Percentiles rank a stretch among this genome's conserved stretches.
These are phyloP conservation scores for Ypsolopha sequella DNA, from an alignment of 2,888 invertebrate species.

Conservation along the genomic window DNA sequence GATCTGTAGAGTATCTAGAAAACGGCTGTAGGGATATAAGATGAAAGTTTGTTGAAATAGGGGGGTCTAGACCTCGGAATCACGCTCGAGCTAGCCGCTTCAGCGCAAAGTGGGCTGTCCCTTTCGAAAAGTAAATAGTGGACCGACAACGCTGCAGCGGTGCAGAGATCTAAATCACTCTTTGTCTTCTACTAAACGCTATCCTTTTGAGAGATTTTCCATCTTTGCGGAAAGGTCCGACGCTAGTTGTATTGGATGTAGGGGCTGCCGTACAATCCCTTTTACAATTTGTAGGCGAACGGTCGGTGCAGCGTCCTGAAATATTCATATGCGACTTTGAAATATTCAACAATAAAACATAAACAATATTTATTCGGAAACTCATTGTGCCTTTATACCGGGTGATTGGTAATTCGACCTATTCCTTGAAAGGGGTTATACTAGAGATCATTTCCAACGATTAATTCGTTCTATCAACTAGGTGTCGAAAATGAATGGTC, in stretches of 20 bases:
- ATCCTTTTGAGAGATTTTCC: constrained; percentile 65
- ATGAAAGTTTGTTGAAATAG: not conserved
- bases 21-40: too few species aligned
- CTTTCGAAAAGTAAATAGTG: constrained; percentile 61
- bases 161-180: constrained; percentile 58
- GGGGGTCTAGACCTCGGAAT: not conserved
- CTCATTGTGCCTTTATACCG: too few species aligned
- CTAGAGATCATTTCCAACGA: too few species aligned
- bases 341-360: not conserved
- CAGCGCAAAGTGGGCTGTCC: constrained; percentile 41
- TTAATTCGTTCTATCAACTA: too few species aligned
- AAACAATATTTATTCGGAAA: too few species aligned
- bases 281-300: not conserved
- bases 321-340: not conserved
- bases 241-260: constrained; percentile 44
- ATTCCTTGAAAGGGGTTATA: too few species aligned
- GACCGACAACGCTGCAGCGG: constrained; percentile 38
- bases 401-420: too few species aligned
- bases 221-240: constrained; percentile 45
- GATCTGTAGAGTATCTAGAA: too few species aligned
- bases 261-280: constrained; percentile 12
- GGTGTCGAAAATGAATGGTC: too few species aligned
- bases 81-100: constrained; percentile 19
- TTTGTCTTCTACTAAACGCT: constrained; percentile 63
- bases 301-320: not conserved